Evolutionary conservation across 2,888 invertebrate species (phyloP), one percentile per base, ranked within the genome.

Genomic region (Dolomedes plantarius): DNA sequence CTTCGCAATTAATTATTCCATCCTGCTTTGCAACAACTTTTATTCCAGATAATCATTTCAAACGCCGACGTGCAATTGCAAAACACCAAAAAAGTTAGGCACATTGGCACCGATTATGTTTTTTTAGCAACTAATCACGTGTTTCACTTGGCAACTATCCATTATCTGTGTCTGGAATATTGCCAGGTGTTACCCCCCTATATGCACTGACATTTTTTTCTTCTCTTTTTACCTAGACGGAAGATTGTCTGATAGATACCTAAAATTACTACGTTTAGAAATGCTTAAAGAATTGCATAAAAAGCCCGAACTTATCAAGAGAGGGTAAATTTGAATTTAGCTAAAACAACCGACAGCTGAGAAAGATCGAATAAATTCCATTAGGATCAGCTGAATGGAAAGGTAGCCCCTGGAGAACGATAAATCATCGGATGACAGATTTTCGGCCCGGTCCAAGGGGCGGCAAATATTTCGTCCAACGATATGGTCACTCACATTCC

Each of bases 401-500:
- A 31, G 65, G 65, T 31, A 65, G 65, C 65, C 65, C 29, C 29
- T 16, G 29, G 29, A 31, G 31, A 16, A n/a, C 69, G 28, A 69
- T 69, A 36, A 69, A 69, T 69, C 69, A 69, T 69, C 41, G 6
- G 41, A 41, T 69, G 69, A 69, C 69, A 69, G 69, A 69, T 36
- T 69, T 69, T 69, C 69, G 69, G 41, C 36, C 41, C 41, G 23
- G 41, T 41, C 41, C 39, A n/a, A 41, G 41, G 41, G 41, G 56
- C 56, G 36, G 41, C 31, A 67, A 67, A 67, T 67, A 67, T 67
- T 67, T 16, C 67, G 31, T 67, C 67, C 67, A n/a, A 36, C n/a
- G 67, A 28, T 23, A 28, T 28, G 67, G 67, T 67, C 67, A 67
- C n/a, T 36, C 23, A 31, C 29, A 31, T 67, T 31, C 67, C 67